Evolutionary conservation across 2,797 vertebrate genomes (phyloP).

Genomic region (Sebastes paucispinis): DNA sequence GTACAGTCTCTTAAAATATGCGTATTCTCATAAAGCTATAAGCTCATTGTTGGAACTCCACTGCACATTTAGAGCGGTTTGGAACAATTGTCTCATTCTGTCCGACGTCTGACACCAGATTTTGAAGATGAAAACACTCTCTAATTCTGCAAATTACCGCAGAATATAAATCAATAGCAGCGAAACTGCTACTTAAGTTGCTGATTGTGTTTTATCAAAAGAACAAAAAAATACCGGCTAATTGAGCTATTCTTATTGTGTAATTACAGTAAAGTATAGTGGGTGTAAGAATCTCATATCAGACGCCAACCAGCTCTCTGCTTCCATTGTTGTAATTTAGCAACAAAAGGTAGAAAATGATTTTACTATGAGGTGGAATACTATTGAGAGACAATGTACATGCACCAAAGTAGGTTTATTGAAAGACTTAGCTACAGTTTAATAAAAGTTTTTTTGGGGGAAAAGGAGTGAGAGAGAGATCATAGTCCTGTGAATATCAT

Average conservation of each 20-base stretch:
- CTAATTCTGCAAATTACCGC: background rate
- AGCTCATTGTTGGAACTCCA: slow-evolving; percentile 2
- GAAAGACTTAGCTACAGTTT: background rate
- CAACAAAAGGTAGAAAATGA: background rate
- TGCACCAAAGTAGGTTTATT: slow-evolving; percentile 9
- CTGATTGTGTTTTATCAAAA: slow-evolving; percentile 9
- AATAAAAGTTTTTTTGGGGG: background rate
- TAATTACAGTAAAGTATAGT: slow-evolving; percentile 7
- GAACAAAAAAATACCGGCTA: background rate
- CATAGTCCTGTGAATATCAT: slow-evolving; percentile 29
- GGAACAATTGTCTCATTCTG: background rate
- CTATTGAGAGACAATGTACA: slow-evolving; percentile 4
- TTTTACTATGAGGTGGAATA: background rate
- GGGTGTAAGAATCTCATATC: background rate
- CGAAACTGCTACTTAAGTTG: background rate
- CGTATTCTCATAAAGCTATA: background rate
- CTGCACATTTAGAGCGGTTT: background rate
- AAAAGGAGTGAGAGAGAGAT: slow-evolving; percentile 23
- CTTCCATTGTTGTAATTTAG: slow-evolving; percentile 1
- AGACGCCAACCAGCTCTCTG: background rate
- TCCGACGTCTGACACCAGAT: background rate
- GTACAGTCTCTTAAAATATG: background rate
- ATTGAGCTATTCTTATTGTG: slow-evolving; percentile 21
- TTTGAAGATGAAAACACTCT: background rate
- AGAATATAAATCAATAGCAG: background rate